Evolutionary conservation across 2,797 vertebrate species (phyloP).

Genomic region (Enteromius trimaculatus): DNA sequence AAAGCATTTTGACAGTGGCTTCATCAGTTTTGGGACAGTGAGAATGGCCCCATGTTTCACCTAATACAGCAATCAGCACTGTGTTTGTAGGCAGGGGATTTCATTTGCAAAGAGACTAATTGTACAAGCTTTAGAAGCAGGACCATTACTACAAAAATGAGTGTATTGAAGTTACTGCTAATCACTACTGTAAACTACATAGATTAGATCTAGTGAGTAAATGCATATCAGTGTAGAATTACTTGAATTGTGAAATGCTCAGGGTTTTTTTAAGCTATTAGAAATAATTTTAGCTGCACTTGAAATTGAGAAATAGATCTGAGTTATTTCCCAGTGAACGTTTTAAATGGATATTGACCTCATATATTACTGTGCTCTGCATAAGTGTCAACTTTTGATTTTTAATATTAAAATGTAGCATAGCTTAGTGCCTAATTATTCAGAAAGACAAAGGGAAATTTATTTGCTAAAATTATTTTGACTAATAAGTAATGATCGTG

Average conservation of each 20-base stretch:
- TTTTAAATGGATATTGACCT: not conserved
- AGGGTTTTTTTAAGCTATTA: constrained; percentile 3
- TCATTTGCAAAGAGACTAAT: not conserved
- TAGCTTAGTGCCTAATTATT: not conserved
- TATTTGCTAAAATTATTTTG: not conserved
- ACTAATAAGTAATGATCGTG: not conserved
- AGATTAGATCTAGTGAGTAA: constrained; percentile 3
- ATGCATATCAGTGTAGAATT: constrained; percentile 4
- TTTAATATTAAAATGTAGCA: not conserved
- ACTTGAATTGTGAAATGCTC: constrained; percentile 37
- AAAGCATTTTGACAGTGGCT: not conserved
- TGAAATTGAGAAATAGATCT: constrained; percentile 12
- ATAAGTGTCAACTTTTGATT: not conserved
- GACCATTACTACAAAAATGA: not conserved
- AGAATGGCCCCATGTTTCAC: not conserved
- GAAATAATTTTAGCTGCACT: constrained; percentile 30
- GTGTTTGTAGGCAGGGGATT: not conserved
- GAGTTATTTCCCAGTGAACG: not conserved
- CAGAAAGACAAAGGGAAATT: not conserved
- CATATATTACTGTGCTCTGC: not conserved
- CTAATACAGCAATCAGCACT: not conserved
- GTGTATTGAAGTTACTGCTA: not conserved
- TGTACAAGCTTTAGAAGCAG: not conserved
- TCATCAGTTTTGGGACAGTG: not conserved
- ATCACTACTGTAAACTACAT: constrained; percentile 24